A percentile compares a stretch with the other conserved stretches of the same genome.
These are phyloP conservation scores for Arvicola amphibius DNA, from an alignment of 2,797 vertebrate species.

Conservation along the genomic window DNA sequence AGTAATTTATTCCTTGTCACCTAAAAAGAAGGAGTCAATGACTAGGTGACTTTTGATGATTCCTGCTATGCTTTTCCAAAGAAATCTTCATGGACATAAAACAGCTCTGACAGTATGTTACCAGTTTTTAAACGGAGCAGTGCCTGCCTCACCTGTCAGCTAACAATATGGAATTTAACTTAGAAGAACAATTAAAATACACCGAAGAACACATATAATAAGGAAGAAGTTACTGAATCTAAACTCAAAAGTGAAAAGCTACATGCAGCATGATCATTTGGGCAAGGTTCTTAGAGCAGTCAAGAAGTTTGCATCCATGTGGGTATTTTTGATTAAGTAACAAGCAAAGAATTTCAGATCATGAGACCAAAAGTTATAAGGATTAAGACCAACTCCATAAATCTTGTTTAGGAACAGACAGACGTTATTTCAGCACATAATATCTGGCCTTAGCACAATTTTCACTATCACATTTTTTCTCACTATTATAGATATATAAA, in stretches of 20 bases:
- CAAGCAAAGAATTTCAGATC: background rate
- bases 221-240: background rate
- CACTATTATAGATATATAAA: background rate
- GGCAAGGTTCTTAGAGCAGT: background rate
- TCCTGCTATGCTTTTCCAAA: background rate
- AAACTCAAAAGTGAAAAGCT: background rate
- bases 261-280: background rate
- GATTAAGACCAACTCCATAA: background rate
- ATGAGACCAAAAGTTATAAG: background rate
- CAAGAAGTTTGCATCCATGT: background rate
- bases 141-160: background rate
- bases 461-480: background rate
- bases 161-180: background rate
- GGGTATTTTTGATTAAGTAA: background rate
- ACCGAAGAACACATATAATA: background rate
- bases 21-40: background rate
- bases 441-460: background rate
- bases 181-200: background rate
- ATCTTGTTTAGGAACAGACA: background rate
- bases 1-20: background rate
- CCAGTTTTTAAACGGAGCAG: background rate
- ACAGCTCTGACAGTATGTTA: background rate
- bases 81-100: background rate
- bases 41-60: background rate
- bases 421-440: background rate